A percentile compares a stretch with the other conserved stretches of the same genome.
These are phyloP conservation scores for Griposia aprilina DNA, from an alignment of 2,888 invertebrate species.

Conservation along the genomic window DNA sequence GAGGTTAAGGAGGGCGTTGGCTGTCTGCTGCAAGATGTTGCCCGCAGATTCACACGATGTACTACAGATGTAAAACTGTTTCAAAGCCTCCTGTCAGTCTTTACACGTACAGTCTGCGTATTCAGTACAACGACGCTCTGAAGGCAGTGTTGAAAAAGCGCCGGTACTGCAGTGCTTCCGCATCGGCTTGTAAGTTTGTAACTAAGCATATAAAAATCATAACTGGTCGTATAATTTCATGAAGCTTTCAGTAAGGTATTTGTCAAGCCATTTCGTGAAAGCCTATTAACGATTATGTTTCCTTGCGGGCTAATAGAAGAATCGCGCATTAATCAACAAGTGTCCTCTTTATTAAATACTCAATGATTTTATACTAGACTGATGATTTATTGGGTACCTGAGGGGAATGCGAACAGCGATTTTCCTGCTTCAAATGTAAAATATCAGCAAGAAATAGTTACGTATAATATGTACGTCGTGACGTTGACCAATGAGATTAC, in stretches of 20 bases:
- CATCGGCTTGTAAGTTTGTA: too few species aligned
- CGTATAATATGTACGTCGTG: too few species aligned
- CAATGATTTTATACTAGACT: conserved; percentile 43
- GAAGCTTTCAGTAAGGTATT: conserved; percentile 1
- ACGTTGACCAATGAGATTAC: neutral
- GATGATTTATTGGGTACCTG: conserved; percentile 31
- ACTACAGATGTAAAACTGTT: too few species aligned
- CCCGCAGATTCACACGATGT: too few species aligned
- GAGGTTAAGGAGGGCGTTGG: too few species aligned
- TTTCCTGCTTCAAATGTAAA: neutral
- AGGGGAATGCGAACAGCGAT: neutral
- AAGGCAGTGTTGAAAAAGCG: too few species aligned
- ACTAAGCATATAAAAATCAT: too few species aligned
- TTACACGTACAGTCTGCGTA: too few species aligned
- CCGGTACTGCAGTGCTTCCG: too few species aligned
- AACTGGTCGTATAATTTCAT: conserved; percentile 20
- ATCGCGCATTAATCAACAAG: conserved; percentile 40
- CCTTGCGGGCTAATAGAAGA: conserved; percentile 32
- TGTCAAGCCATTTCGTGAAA: conserved; percentile 19
- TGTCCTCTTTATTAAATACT: conserved; percentile 48
- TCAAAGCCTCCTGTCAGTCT: too few species aligned
- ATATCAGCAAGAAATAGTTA: neutral
- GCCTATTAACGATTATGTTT: conserved; percentile 38
- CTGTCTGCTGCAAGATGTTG: too few species aligned
- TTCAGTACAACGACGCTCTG: too few species aligned